Evolutionary conservation across 2,888 invertebrate genomes (phyloP).

Genomic region (Synergus itoensis): DNA sequence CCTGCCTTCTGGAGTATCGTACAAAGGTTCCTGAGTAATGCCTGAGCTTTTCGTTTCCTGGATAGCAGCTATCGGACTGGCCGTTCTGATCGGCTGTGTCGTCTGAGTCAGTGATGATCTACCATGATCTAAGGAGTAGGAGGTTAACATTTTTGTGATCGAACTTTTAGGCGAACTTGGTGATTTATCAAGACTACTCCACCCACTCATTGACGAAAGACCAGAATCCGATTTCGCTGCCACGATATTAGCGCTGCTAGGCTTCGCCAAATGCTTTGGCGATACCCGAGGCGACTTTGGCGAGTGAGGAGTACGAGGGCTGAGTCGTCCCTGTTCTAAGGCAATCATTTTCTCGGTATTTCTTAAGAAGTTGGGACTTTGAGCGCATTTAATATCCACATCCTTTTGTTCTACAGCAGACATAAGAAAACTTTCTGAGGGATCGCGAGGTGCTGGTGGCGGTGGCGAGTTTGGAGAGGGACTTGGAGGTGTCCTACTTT

Average conservation of each 20-base stretch:
- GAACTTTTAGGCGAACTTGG: conserved; percentile 88
- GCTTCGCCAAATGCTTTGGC: conserved; percentile 84
- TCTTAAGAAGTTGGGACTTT: conserved; percentile 78
- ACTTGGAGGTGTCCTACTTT: conserved; percentile 77
- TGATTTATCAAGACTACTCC: conserved; percentile 92
- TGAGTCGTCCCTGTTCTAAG: conserved; percentile 80
- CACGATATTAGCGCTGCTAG: conserved; percentile 82
- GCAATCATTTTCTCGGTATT: conserved; percentile 73
- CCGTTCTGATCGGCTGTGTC: conserved; percentile 63
- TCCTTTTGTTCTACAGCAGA: conserved; percentile 69
- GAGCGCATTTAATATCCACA: conserved; percentile 65
- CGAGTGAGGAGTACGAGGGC: conserved; percentile 83
- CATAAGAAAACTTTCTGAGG: conserved; percentile 78
- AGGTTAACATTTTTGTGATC: conserved; percentile 73
- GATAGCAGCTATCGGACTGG: conserved; percentile 70
- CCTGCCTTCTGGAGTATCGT: conserved; percentile 74
- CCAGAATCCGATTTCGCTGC: conserved; percentile 92
- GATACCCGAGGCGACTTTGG: conserved; percentile 87
- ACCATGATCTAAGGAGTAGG: conserved; percentile 71
- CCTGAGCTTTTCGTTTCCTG: conserved; percentile 61
- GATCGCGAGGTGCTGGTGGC: conserved; percentile 89
- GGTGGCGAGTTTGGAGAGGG: conserved; percentile 86
- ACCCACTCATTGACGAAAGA: conserved; percentile 91
- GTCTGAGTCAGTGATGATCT: conserved; percentile 62
- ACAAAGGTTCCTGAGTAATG: conserved; percentile 72